Base-by-base conservation (phyloP, 2,797 vertebrate genomes). In the Hephaestus fuliginosus region DNA sequence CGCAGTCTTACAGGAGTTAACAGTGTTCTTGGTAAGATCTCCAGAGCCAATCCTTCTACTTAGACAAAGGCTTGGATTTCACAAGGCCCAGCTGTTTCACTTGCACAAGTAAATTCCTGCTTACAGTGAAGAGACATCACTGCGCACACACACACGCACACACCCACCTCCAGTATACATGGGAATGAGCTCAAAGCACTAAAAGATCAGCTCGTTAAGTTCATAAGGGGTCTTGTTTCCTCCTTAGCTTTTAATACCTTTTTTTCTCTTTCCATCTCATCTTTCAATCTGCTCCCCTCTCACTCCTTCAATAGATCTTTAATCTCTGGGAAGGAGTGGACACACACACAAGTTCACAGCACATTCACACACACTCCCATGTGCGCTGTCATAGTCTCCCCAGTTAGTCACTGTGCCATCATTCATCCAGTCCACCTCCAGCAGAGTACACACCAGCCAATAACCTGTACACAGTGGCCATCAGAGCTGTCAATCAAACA, bases 401-500 rank as follows among this genome's bases (percentile, higher is more conserved):
- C 75, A 41, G 33, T 89, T 68, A 77, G 80, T 66, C 82, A 70
- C 48, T 39, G 68, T 82, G 64, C 86, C 84, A 70, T 87, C 77
- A 85, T 82, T 72, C 88, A 84, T 70, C 78, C 2, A 0, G 53
- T 70, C 61, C 73, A 46, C 64, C 78, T 79, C 46, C 62, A 46
- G 46, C 56, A 39, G 51, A 62, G 70, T 76, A 84, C 84, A 93
- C 84, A 84, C 44, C 52, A 43, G 75, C 55, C 82, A 91, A 93
- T 89, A 76, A 86, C 74, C 79, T 77, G 76, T 65, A 78, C 86
- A 81, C 76, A 82, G 80, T 63, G 72, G 22, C 57, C 66, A 75
- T 86, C 80, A 63, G 74, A 79, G 51, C 82, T 83, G 88, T 89
- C 86, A 89, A 66, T 89, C 85, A 92, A 71, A 88, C 77, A 46